These are phyloP conservation scores for Colius striatus DNA, from an alignment of 2,113 vertebrate genomes.

Conservation along the genomic window DNA sequence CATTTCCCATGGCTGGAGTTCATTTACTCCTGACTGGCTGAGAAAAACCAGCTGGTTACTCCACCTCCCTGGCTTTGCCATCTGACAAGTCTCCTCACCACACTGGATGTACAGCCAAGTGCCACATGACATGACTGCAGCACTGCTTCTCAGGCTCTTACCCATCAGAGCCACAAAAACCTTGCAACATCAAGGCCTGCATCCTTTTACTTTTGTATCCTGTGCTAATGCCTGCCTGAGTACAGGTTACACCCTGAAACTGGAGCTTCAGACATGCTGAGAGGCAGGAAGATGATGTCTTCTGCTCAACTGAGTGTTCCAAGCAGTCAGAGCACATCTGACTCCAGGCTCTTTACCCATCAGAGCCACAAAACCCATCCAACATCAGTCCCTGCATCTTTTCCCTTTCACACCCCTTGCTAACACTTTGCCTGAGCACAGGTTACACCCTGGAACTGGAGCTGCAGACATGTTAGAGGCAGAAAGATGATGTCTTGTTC, in stretches of 20 bases:
- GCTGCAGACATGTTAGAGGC: background rate
- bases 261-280: background rate
- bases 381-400: background rate
- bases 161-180: background rate
- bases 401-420: background rate
- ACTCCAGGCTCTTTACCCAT: background rate
- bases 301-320: background rate
- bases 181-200: background rate
- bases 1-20: background rate
- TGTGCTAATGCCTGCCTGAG: background rate
- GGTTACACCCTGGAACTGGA: background rate
- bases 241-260: background rate
- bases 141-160: background rate
- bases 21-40: background rate
- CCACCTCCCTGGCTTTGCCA: background rate
- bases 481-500: background rate
- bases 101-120: constrained; percentile 9
- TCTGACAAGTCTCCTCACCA: background rate
- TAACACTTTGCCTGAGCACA: background rate
- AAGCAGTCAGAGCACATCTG: background rate
- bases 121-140: background rate
- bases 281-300: background rate
- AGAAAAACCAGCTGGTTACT: background rate
- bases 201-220: background rate
- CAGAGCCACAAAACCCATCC: background rate